phyloP scores from a whole-genome alignment of 2,113 vertebrate species.

The Lampris incognitus region DNA sequence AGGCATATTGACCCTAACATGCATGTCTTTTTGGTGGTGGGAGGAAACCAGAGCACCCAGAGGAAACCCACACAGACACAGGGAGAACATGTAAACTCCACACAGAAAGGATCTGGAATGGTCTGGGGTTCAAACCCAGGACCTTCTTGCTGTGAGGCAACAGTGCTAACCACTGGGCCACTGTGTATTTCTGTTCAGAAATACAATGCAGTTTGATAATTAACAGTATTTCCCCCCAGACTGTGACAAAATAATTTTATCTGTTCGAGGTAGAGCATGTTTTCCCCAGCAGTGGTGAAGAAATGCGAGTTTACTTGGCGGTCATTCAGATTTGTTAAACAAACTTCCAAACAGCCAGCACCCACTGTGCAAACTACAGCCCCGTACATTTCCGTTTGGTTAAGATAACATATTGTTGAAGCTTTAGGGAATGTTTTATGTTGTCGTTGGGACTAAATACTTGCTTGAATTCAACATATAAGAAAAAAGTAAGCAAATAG shows the following conservation, averaged over 20 bases:
- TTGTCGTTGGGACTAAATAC: conserved; percentile 42
- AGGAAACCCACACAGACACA: too few relatives aligned
- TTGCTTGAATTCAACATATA: conserved; percentile 28
- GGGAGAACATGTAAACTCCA: too few relatives aligned
- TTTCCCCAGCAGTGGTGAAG: not conserved
- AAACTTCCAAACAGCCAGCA: not conserved
- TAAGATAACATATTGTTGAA: conserved; percentile 26
- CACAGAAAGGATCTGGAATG: too few relatives aligned
- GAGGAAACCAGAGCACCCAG: too few relatives aligned
- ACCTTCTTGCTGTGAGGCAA: too few relatives aligned
- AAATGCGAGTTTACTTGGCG: not conserved
- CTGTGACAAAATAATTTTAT: not conserved
- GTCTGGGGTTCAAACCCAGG: too few relatives aligned
- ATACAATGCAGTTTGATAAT: not conserved
- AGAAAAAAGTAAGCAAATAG: conserved; percentile 37
- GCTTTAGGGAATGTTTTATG: conserved; percentile 33
- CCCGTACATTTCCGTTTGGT: conserved; percentile 37
- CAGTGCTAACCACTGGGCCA: too few relatives aligned
- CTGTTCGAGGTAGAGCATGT: not conserved
- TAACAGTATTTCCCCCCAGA: too few relatives aligned
- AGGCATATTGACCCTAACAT: too few relatives aligned
- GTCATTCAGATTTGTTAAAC: not conserved
- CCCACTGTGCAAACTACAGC: conserved; percentile 12
- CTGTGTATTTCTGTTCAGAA: not conserved
- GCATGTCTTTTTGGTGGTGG: too few relatives aligned